Evolutionary conservation across 1,140 invertebrate genomes (phyloP), one percentile per base, ranked within the genome.

Genomic region (Listronotus bonariensis): DNA sequence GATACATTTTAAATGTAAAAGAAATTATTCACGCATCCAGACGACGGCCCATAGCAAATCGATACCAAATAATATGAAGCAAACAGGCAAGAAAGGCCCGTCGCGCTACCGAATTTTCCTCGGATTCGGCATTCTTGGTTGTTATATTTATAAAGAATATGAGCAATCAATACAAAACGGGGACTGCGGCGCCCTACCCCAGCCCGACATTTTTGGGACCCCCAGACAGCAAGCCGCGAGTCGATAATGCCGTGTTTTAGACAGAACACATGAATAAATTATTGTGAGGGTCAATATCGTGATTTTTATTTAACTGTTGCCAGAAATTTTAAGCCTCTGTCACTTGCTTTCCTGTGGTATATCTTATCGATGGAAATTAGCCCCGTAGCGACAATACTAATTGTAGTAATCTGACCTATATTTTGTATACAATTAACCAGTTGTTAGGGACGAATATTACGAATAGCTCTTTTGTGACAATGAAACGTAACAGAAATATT

Each of bases 121-220:
- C 42, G 40, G 43, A n/a, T n/a, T n/a, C n/a, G n/a, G n/a, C n/a
- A 51, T 51, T 52, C 60, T 55, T 55, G 51, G 52, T 63, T 61
- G 52, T 54, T 63, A 63, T 63, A 63, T 63, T 63, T 63, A 63
- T 54, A 63, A 63, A 63, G 52, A 54, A 63, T 63, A 63, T 63
- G 60, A 63, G 53, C 52, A 63, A 63, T 63, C 60, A 38, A 63
- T 63, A 59, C 34, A 26, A 51, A 59, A 63, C 48, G 46, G 48
- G 58, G 40, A 9, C 49, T 61, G 48, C 8, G 49, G 42, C 48
- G 48, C 48, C 49, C 58, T 53, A 52, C 49, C 49, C 49, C 48
- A 53, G 11, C 58, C 41, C 17, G 57, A 59, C n/a, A 48, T 59
- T 59, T 59, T 59, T 59, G 46, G 57, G 57, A 43, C 20, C 48